These are phyloP conservation scores for Ciconia boyciana DNA, from an alignment of 2,113 vertebrate species.

Conservation along the genomic window DNA sequence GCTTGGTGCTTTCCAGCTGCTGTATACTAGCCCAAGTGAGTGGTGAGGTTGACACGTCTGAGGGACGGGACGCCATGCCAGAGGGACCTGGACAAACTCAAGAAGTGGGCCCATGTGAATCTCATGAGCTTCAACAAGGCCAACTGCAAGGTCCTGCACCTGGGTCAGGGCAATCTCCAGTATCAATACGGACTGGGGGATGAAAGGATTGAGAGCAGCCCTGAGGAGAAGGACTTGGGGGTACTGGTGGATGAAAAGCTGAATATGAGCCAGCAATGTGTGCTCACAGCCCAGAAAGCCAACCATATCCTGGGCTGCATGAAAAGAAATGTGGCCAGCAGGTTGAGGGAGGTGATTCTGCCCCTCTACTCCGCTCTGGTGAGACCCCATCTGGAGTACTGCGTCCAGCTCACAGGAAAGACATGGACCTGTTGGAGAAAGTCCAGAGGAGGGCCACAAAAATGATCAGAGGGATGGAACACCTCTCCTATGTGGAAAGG, in stretches of 20 bases:
- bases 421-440: too few species aligned
- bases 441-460: too few species aligned
- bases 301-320: too few species aligned
- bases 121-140: not conserved
- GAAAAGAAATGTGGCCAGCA: too few species aligned
- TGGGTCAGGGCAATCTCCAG: fast-evolving
- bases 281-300: fast-evolving
- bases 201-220: not conserved
- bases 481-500: too few species aligned
- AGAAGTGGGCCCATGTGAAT: not conserved
- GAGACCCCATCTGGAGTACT: too few species aligned
- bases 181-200: not conserved
- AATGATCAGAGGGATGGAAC: too few species aligned
- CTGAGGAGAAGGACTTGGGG: not conserved
- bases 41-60: fast-evolving
- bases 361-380: too few species aligned
- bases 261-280: not conserved
- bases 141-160: not conserved
- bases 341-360: too few species aligned
- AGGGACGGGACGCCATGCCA: not conserved
- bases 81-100: not conserved
- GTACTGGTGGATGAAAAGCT: not conserved
- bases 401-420: too few species aligned
- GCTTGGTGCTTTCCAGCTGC: not conserved
- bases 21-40: not conserved